Conservation (phyloP, 2,797 vertebrate genomes). For the Sandelia bainsii region DNA sequence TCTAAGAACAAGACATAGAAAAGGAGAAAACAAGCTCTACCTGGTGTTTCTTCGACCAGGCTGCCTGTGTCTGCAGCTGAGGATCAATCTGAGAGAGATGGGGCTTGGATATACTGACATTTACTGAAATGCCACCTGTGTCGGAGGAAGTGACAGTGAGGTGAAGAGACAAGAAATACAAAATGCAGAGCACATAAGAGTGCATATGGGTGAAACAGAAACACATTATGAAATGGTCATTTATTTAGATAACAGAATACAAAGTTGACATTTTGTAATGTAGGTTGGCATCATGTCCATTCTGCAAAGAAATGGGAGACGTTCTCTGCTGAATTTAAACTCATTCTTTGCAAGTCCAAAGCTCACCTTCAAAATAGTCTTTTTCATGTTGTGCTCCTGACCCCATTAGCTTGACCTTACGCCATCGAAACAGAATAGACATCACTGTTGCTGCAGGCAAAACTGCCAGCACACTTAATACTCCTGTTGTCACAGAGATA, state of each 20-base stretch:
- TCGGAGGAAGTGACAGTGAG: not conserved
- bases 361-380: slow-evolving; percentile 64
- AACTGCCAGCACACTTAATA: slow-evolving; percentile 74
- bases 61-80: slow-evolving; percentile 55
- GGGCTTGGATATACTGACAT: slow-evolving; percentile 32
- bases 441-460: slow-evolving; percentile 80
- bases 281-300: not conserved
- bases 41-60: slow-evolving; percentile 69
- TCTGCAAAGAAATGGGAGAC: not conserved
- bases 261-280: not conserved
- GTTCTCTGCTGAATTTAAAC: not conserved
- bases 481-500: slow-evolving; percentile 72
- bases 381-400: not conserved
- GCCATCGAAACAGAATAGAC: slow-evolving; percentile 84
- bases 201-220: not conserved
- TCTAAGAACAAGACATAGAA: not conserved
- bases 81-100: slow-evolving; percentile 54
- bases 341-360: slow-evolving; percentile 1
- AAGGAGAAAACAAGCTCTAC: slow-evolving; percentile 55
- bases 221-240: not conserved
- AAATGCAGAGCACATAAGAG: not conserved
- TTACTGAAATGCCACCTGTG: slow-evolving; percentile 45
- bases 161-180: not conserved
- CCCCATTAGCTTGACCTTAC: slow-evolving; percentile 58
- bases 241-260: not conserved